Percentiles rank a stretch among this genome's conserved stretches.
phyloP scores from a whole-genome alignment of 2,113 vertebrate species.

The Nothoprocta pentlandii region DNA sequence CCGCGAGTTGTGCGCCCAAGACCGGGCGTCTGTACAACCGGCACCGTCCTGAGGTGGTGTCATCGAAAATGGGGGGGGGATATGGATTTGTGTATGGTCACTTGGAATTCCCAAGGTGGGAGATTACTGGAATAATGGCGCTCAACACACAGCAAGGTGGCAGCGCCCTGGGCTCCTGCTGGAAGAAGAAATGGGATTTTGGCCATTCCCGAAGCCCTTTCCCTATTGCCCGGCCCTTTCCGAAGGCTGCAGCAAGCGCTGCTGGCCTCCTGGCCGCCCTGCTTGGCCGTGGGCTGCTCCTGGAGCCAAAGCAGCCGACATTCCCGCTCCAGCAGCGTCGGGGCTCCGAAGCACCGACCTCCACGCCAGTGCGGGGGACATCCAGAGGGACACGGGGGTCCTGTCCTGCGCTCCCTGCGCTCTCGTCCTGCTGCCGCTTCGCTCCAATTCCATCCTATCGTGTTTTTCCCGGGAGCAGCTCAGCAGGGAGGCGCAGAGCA shows the following conservation, averaged over 20 bases:
- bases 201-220: not conserved
- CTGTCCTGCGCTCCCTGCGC: not conserved
- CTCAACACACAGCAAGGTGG: slow-evolving; percentile 4
- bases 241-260: no score
- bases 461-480: accelerated
- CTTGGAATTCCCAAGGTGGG: not conserved
- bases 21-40: accelerated
- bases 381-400: not conserved
- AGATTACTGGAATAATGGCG: slow-evolving; percentile 28
- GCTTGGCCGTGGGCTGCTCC: no score
- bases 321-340: accelerated
- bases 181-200: accelerated
- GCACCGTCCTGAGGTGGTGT: not conserved
- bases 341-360: accelerated
- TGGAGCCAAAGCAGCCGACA: no score
- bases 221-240: not conserved
- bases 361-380: accelerated
- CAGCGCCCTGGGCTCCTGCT: not conserved
- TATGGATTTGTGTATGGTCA: not conserved
- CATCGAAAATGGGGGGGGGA: not conserved
- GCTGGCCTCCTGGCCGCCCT: no score
- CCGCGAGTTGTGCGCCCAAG: accelerated
- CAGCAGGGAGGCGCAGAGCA: not conserved
- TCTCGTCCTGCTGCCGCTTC: not conserved
- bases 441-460: not conserved